Evolutionary conservation across 2,797 vertebrate genomes (phyloP).

Genomic region (Neosalanx taihuensis): DNA sequence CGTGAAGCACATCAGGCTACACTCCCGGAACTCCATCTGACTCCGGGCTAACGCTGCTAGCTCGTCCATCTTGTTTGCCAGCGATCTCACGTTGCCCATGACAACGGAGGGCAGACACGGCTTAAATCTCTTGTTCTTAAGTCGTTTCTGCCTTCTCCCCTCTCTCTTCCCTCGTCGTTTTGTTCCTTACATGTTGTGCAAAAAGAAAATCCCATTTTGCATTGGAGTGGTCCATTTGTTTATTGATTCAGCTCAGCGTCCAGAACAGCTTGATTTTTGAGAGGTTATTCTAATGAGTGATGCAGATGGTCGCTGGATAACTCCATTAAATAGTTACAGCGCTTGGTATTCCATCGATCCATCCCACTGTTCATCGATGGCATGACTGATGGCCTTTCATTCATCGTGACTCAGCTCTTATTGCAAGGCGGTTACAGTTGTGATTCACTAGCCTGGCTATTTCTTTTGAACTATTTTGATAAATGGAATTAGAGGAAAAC

Average conservation of each 20-base stretch:
- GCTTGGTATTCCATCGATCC: slow-evolving; percentile 21
- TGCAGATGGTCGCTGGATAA: slow-evolving; percentile 51
- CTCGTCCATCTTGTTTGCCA: no score
- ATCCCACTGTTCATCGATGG: slow-evolving; percentile 29
- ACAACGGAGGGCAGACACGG: no score
- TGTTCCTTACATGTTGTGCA: no score
- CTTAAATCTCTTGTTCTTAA: no score
- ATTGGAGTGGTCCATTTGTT: slow-evolving; percentile 28
- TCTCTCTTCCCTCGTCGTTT: no score
- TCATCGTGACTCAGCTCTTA: neutral
- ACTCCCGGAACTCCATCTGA: no score
- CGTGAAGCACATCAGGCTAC: no score
- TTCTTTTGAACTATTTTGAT: neutral
- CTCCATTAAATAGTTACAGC: slow-evolving; percentile 27
- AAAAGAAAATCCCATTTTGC: no score
- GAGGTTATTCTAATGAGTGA: slow-evolving; percentile 50
- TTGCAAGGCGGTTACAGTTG: neutral
- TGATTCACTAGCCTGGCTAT: neutral
- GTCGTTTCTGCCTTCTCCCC: no score
- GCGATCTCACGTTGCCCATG: no score
- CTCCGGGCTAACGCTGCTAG: no score
- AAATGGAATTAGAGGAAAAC: neutral
- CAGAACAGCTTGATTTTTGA: slow-evolving; percentile 50
- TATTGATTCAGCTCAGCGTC: slow-evolving; percentile 55
- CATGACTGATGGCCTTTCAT: neutral